phyloP scores from a whole-genome alignment of 2,888 invertebrate genomes.

The Meganola albula region DNA sequence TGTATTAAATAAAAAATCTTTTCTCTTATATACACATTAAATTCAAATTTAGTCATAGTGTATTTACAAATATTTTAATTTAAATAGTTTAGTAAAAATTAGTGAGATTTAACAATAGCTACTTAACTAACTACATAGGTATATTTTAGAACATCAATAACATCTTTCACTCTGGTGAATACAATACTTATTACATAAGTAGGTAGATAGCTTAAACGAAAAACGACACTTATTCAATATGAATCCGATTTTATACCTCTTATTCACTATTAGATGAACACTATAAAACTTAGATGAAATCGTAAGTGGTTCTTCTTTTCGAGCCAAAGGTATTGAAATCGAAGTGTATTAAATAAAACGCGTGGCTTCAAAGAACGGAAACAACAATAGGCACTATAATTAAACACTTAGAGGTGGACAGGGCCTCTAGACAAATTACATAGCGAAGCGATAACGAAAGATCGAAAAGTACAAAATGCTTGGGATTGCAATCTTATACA shows the following conservation, averaged over 20 bases:
- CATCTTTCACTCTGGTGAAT: constrained; percentile 70
- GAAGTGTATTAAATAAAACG: constrained; percentile 36
- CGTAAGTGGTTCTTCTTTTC: constrained; percentile 34
- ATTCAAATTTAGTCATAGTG: constrained; percentile 76
- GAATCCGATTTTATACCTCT: constrained; percentile 52
- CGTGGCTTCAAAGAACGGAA: constrained; percentile 34
- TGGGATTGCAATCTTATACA: no score
- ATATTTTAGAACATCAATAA: constrained; percentile 75
- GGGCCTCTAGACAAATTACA: no score
- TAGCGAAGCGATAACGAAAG: no score
- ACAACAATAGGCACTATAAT: no score
- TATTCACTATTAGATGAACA: constrained; percentile 53
- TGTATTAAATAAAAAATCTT: constrained; percentile 75
- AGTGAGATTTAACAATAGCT: constrained; percentile 77
- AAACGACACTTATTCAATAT: constrained; percentile 58
- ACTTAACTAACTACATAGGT: constrained; percentile 62
- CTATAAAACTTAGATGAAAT: constrained; percentile 41
- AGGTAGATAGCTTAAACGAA: constrained; percentile 56
- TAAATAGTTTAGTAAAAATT: constrained; percentile 78
- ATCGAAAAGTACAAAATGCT: no score
- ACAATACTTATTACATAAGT: no score
- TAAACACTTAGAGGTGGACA: no score
- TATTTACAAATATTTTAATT: constrained; percentile 79
- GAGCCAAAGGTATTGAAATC: constrained; percentile 37
- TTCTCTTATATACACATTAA: constrained; percentile 76